Base-by-base conservation (phyloP, 2,797 vertebrate species). In the Platalea minor region DNA sequence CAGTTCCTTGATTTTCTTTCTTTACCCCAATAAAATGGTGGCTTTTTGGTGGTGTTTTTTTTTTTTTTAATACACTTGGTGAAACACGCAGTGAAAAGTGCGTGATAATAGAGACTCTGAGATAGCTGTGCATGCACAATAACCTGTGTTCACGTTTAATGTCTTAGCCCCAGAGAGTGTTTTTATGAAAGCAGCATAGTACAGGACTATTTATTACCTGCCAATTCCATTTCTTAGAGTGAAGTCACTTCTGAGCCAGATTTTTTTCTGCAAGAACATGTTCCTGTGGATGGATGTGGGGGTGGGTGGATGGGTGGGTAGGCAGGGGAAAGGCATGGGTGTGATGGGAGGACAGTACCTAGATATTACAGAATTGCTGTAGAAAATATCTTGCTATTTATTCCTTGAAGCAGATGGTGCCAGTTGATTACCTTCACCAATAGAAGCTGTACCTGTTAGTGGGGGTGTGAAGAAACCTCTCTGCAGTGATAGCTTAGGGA, bases 141-240 rank as follows among this genome's bases (percentile, higher is more conserved):
- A 94, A 87, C 69, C 87, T 54, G 33, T 37, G 57, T 41, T 96
- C 89, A 39, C 37, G 67, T 94, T 95, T 75, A 93, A 96, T 77
- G 65, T 89, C 61, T 96, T 54, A 85, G 61, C 63, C 86, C 51
- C 85, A 69, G 65, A 85, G 67, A 91, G 54, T 43, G 37, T 79
- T 96, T 93, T 93, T 63, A 56, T 91, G 87, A 94, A 92, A 93
- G 75, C 48, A 76, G 54, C 65, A 91, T 74, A 88, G 70, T 18
- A 29, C 39, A 88, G 87, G 70, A 57, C 39, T 83, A 84, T 96
- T 92, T 95, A 94, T 92, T 95, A 95, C 87, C 89, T 96, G 78
- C 92, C 85, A 96, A 63, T 88, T 94, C 89, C 69, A 73, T 78
- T 95, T 93, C 84, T 91, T 89, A 68, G 72, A 94, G 41, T 45